Evolutionary conservation across 1,140 invertebrate species (phyloP), one percentile per base, ranked within the genome.

Genomic region (Melanaphis sacchari): DNA sequence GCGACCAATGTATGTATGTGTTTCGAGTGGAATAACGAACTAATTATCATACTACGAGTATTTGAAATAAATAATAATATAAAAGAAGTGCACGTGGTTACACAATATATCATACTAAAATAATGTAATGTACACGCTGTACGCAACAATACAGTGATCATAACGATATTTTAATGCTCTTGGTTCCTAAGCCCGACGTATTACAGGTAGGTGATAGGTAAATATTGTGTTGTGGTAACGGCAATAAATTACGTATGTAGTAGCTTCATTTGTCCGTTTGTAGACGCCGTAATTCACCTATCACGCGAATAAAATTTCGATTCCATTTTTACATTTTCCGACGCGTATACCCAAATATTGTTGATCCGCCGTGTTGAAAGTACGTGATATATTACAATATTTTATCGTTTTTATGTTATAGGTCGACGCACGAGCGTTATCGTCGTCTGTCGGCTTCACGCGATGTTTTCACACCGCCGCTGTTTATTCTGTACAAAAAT

Each of bases 31-130:
- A 18, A 43, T 43, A 87, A 43, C 41, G 41, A 46, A 43, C 41
- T 84, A 43, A 87, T 87, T 87, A 87, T 46, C 41, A 82, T 81
- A n/a, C 31, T 76, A n/a, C n/a, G n/a, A n/a, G n/a, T n/a, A n/a
- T 76, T 84, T 26, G 24, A 40, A 40, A 84, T 76, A 49, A 49
- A 49, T 76, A 76, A 76, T 76, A 76, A n/a, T n/a, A 76, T 76
- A 76, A 76, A 76, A 76, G 31, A 15, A 31, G 31, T 11, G 9
- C 31, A 59, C 54, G 31, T 3, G 26, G 54, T 26, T n/a, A 76
- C n/a, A 18, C 4, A n/a, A 76, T 76, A 76, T 18, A n/a, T 76
- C n/a, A n/a, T 36, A n/a, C 15, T 76, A 76, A 11, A n/a, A n/a
- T 18, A 36, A n/a, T 5, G 59, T 76, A 76, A 76, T n/a, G 59